Base-by-base conservation (phyloP, 2,113 vertebrate genomes). In the Panthera leo region DNA sequence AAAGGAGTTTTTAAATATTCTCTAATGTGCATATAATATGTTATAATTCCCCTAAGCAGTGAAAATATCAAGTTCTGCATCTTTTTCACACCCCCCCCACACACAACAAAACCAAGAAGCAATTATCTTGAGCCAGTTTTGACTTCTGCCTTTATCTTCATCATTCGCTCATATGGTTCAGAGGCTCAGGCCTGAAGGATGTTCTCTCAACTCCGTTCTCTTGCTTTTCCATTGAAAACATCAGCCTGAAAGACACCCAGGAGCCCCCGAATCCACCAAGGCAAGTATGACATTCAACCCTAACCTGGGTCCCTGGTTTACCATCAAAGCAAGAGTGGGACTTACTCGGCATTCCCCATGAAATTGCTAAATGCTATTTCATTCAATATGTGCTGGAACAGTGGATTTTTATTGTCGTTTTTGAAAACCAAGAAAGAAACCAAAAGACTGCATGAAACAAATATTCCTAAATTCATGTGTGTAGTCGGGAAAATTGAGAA, bases 361-460 rank as follows among this genome's bases (percentile, higher is more conserved):
- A 90, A 89, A 92, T 80, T 45, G 45, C 36, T 79, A 92, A 73
- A 42, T 63, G 53, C 75, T 48, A 0, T 75, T 85, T 89, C 58
- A 53, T 67, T 61, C 75, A 63, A 85, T 36, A 13, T 23, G 31
- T 58, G 31, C 73, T 79, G 83, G 29, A 16, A 27, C 2, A 5
- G 29, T n/a, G n/a, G 61, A 14, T 23, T 95, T 86, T 68, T 65
- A 51, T 89, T 88, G 65, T 51, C 85, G 63, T 80, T 91, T 94
- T 93, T 55, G 80, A 90, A 97, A 82, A 83, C 70, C 36, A 93
- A 89, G 58, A 51, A 75, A 86, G 68, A 96, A 93, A 89, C 65
- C 63, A 67, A 89, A 73, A 67, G 75, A 13, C 6, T 67, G 67
- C 10, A 16, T 83, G 39, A 97, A 86, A 83, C 13, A 89, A 86